Conservation (phyloP, 2,797 vertebrate species). For the Passerculus sandwichensis region DNA sequence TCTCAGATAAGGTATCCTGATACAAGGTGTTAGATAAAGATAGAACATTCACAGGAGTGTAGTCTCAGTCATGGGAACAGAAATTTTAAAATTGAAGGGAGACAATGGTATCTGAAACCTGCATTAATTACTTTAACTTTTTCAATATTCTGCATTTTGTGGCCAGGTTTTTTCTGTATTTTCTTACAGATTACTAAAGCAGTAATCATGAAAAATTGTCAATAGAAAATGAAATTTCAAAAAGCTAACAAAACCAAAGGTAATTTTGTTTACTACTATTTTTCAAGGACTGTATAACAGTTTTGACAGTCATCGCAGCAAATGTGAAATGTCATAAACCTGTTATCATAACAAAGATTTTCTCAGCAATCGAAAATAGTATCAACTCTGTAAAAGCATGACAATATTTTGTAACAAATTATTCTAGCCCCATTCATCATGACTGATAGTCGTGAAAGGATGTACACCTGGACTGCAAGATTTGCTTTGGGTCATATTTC, state of each 20-base stretch:
- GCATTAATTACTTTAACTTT: neutral
- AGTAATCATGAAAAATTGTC: neutral
- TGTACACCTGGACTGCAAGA: neutral
- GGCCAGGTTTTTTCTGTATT: neutral
- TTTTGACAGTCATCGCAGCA: neutral
- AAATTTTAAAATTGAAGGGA: neutral
- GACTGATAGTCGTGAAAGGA: neutral
- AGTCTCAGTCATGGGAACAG: neutral
- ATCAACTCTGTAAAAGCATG: neutral
- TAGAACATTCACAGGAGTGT: neutral
- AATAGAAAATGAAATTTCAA: neutral
- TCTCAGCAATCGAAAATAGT: neutral
- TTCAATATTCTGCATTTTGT: neutral
- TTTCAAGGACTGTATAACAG: neutral
- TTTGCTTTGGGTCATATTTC: neutral
- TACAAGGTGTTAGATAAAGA: neutral
- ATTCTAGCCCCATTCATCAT: neutral
- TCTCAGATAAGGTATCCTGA: neutral
- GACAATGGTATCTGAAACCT: neutral
- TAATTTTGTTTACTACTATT: neutral
- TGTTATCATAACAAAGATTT: neutral
- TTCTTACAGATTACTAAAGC: neutral
- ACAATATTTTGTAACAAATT: neutral
- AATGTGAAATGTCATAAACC: neutral
- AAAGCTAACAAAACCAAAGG: constrained; percentile 14